Conservation (phyloP, 2,797 vertebrate species). For the Balearica regulorum region DNA sequence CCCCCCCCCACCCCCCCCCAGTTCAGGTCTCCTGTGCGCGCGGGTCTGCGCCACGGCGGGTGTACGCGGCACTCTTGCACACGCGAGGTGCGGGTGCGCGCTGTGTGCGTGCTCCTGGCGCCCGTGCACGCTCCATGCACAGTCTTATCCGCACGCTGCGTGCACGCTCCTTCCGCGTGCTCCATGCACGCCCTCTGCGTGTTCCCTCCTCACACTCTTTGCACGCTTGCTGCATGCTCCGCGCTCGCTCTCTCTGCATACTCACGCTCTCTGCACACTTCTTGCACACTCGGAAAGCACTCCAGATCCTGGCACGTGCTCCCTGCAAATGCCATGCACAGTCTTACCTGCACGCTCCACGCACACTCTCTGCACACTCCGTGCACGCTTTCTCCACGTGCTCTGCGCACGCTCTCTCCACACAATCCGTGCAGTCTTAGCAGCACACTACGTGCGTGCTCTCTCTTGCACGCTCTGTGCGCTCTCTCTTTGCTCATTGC, state of each 20-base stretch:
- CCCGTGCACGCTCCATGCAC: rapidly evolving
- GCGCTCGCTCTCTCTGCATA: rapidly evolving
- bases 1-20: background rate
- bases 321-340: rapidly evolving
- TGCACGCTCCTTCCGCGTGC: rapidly evolving
- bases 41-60: rapidly evolving
- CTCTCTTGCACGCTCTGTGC: too few species aligned
- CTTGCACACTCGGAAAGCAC: rapidly evolving
- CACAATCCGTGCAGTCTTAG: background rate
- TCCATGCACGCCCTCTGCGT: too few species aligned
- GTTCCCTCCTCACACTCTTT: too few species aligned
- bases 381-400: background rate
- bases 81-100: rapidly evolving
- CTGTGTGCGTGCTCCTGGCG: rapidly evolving
- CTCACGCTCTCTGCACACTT: background rate
- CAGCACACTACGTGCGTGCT: rapidly evolving
- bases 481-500: too few species aligned
- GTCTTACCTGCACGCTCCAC: background rate
- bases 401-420: rapidly evolving
- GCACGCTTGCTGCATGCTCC: rapidly evolving
- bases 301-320: background rate
- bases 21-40: rapidly evolving
- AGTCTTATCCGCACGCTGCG: too few species aligned
- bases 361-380: background rate
- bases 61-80: rapidly evolving